Evolutionary conservation across 2,888 invertebrate species (phyloP).

Genomic region (Cataglyphis albicans): DNA sequence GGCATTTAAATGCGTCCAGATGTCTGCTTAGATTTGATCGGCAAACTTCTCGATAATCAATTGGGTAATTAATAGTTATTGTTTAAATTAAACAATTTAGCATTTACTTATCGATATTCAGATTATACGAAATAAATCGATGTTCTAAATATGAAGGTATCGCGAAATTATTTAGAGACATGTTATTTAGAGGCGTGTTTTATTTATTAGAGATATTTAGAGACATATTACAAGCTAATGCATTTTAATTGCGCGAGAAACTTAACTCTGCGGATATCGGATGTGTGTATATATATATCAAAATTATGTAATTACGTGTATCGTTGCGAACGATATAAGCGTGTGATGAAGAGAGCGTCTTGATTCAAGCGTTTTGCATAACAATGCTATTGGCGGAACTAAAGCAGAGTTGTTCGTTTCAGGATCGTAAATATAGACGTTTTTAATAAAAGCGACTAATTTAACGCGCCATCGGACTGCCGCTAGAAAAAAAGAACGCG

Average conservation of each 20-base stretch:
- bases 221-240: conserved; percentile 1
- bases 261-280: conserved; percentile 5
- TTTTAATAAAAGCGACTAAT: conserved; percentile 74
- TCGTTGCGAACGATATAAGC: conserved; percentile 43
- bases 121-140: background rate
- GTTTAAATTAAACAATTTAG: background rate
- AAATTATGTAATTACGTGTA: conserved; percentile 54
- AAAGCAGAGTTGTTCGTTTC: conserved; percentile 14
- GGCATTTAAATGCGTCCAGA: too few relatives aligned
- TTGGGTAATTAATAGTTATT: background rate
- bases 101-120: background rate
- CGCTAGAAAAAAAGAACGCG: conserved; percentile 27
- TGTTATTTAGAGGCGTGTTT: too few relatives aligned
- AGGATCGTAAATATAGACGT: conserved; percentile 66
- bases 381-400: conserved; percentile 72
- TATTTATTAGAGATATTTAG: too few relatives aligned
- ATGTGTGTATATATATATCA: conserved; percentile 35
- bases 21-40: background rate
- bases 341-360: conserved; percentile 56
- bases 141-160: background rate
- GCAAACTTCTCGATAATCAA: background rate
- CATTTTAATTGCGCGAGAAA: conserved; percentile 35
- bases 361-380: conserved; percentile 80
- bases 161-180: too few relatives aligned
- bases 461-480: conserved; percentile 49